A percentile compares a stretch with the other conserved stretches of the same genome.
phyloP scores from a whole-genome alignment of 2,113 vertebrate species.

The Melospiza melodia region DNA sequence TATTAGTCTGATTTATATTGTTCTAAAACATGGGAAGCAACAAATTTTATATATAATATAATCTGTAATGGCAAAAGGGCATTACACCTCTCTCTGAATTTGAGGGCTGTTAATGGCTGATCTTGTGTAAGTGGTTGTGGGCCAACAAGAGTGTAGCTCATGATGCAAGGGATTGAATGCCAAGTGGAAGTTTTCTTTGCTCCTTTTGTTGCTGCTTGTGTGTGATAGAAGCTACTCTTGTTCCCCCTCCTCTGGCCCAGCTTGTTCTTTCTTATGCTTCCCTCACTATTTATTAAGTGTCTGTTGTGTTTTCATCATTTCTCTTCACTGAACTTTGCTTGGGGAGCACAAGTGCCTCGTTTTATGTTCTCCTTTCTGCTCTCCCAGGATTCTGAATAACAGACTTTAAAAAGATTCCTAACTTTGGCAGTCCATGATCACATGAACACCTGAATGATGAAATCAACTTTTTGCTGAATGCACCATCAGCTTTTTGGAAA shows the following conservation, averaged over 20 bases:
- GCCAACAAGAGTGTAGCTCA: not conserved
- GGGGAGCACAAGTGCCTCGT: not conserved
- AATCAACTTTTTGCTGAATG: not conserved
- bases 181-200: not conserved
- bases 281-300: not conserved
- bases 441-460: not conserved
- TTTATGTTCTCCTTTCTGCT: not conserved
- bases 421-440: fast-evolving
- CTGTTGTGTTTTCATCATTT: not conserved
- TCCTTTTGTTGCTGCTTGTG: not conserved
- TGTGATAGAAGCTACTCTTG: not conserved
- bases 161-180: not conserved
- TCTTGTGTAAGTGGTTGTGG: not conserved
- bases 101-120: not conserved
- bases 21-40: not conserved
- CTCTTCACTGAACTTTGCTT: not conserved
- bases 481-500: not conserved
- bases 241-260: not conserved
- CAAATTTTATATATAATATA: not conserved
- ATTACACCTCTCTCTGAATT: fast-evolving
- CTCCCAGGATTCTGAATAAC: not conserved
- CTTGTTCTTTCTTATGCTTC: not conserved
- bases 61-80: not conserved
- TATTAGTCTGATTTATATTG: not conserved
- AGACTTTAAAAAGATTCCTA: not conserved